Percentiles rank a stretch among this genome's conserved stretches.
These are phyloP conservation scores for Phengaris alcon DNA, from an alignment of 2,888 invertebrate genomes.

Conservation along the genomic window DNA sequence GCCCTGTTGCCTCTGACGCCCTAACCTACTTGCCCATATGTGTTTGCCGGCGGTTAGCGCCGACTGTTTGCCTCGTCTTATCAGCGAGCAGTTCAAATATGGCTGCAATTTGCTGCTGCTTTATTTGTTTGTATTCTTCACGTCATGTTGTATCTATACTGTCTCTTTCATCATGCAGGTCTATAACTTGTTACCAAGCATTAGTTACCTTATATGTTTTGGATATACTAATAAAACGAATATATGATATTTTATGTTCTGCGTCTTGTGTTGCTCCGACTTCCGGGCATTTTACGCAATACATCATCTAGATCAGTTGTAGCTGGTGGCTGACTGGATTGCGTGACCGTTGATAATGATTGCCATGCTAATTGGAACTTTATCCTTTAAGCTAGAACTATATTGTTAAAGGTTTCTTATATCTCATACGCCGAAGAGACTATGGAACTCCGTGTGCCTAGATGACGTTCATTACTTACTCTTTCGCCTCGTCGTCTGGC, in stretches of 20 bases:
- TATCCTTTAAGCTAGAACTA: neutral
- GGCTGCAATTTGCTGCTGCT: slow-evolving; percentile 3
- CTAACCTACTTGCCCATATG: neutral
- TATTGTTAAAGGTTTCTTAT: neutral
- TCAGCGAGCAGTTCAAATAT: neutral
- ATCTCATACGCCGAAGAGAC: neutral
- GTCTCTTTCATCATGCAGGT: neutral
- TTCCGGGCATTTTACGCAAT: too few species aligned
- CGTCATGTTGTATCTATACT: neutral
- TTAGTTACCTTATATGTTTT: too few species aligned
- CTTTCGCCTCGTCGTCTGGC: neutral
- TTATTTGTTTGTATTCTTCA: neutral
- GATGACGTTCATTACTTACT: neutral
- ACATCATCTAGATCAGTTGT: too few species aligned
- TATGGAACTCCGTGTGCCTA: neutral
- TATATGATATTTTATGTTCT: too few species aligned
- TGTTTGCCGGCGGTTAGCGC: neutral
- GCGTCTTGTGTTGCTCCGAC: too few species aligned
- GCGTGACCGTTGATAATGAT: too few species aligned
- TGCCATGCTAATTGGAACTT: too few species aligned
- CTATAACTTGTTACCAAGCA: too few species aligned
- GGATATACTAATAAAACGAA: too few species aligned
- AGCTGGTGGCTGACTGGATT: too few species aligned
- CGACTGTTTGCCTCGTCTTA: slow-evolving; percentile 5
- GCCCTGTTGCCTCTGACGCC: neutral